Conservation (phyloP, 2,113 vertebrate species). For the Aphelocoma coerulescens region DNA sequence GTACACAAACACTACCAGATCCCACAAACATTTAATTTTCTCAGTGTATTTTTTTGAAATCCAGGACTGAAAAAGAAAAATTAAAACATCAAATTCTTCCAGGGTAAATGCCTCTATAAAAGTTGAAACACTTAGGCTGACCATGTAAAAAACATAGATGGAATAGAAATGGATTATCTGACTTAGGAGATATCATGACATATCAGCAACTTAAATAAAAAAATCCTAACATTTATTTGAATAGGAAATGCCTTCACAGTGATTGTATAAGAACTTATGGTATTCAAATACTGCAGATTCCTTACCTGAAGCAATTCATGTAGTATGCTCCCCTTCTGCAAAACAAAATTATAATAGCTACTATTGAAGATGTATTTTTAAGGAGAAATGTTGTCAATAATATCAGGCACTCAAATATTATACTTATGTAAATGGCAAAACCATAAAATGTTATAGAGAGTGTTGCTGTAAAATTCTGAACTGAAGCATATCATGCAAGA, state of each 20-base stretch:
- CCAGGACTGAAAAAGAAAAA: not conserved
- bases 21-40: not conserved
- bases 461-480: not conserved
- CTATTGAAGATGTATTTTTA: not conserved
- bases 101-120: not conserved
- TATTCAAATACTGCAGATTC: not conserved
- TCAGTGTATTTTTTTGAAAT: not conserved
- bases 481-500: fast-evolving
- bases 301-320: not conserved
- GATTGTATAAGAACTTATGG: not conserved
- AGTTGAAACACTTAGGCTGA: not conserved
- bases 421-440: not conserved
- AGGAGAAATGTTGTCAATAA: not conserved
- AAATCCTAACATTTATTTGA: not conserved
- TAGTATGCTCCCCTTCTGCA: not conserved
- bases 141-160: not conserved
- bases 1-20: not conserved
- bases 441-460: not conserved
- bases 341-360: not conserved
- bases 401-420: not conserved
- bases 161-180: not conserved
- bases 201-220: not conserved
- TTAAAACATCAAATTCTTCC: not conserved
- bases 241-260: not conserved
- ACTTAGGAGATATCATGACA: not conserved